These are phyloP conservation scores for Ochlodes sylvanus DNA, from an alignment of 2,888 invertebrate genomes.

Conservation along the genomic window DNA sequence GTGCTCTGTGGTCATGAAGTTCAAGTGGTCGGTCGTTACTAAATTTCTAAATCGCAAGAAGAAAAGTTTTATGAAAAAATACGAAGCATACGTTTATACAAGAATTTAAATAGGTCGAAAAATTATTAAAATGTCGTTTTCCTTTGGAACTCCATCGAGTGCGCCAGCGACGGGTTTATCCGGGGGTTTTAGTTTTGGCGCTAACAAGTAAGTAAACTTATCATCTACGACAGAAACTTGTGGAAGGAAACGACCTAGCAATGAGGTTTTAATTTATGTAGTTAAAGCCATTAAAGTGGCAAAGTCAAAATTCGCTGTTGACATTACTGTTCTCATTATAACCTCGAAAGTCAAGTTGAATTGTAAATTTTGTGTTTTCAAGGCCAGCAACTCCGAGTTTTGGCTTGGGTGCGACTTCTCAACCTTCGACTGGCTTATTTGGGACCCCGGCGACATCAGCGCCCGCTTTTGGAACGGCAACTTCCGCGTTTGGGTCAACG, in stretches of 20 bases:
- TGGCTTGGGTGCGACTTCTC: slow-evolving; percentile 60
- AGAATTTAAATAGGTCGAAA: neutral
- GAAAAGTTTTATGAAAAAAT: neutral
- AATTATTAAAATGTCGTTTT: slow-evolving; percentile 69
- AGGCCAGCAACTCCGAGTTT: slow-evolving; percentile 60
- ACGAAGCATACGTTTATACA: neutral
- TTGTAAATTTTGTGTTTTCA: neutral
- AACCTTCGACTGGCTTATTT: slow-evolving; percentile 67
- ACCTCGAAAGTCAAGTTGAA: slow-evolving; percentile 13
- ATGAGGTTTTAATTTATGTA: neutral
- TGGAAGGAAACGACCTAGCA: neutral
- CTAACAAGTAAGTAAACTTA: slow-evolving; percentile 69
- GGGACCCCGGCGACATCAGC: slow-evolving; percentile 59
- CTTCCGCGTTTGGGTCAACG: slow-evolving; percentile 51
- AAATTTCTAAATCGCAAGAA: too few relatives aligned
- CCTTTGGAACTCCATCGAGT: slow-evolving; percentile 78
- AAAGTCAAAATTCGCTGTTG: slow-evolving; percentile 27
- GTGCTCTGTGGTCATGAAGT: neutral
- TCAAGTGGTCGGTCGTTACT: slow-evolving; percentile 2
- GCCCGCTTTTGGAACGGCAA: slow-evolving; percentile 50
- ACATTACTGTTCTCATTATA: slow-evolving; percentile 15
- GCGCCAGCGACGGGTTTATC: slow-evolving; percentile 74
- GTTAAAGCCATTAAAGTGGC: slow-evolving; percentile 1
- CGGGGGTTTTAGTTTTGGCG: slow-evolving; percentile 77
- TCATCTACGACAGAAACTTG: neutral